A percentile compares a stretch with the other conserved stretches of the same genome.
Evolutionary conservation across 2,888 invertebrate species (phyloP).

Genomic region (Aplocera efformata): DNA sequence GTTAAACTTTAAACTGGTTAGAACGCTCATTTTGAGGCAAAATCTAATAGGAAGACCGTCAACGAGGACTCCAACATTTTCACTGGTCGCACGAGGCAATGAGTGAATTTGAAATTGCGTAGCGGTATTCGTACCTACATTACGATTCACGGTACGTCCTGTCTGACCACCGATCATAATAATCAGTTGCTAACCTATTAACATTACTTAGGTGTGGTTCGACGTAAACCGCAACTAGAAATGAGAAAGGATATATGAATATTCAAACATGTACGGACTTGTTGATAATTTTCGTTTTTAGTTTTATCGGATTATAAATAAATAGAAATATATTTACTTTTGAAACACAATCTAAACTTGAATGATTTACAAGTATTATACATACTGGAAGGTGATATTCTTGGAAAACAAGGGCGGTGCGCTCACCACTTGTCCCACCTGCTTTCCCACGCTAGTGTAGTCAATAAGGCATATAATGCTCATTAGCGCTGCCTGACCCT

Average conservation of each 20-base stretch:
- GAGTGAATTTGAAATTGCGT: constrained; percentile 74
- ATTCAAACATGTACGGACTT: too few species aligned
- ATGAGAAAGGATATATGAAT: neutral
- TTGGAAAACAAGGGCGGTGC: too few species aligned
- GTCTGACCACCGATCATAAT: constrained; percentile 61
- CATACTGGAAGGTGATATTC: too few species aligned
- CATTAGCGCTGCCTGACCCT: too few species aligned
- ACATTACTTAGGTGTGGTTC: neutral
- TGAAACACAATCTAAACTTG: too few species aligned
- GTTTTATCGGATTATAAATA: too few species aligned
- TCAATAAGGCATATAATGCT: too few species aligned
- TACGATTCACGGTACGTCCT: constrained; percentile 63
- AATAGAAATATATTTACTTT: too few species aligned
- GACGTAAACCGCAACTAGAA: neutral
- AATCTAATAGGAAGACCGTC: constrained; percentile 65
- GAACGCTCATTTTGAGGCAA: constrained; percentile 70
- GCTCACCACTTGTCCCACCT: too few species aligned
- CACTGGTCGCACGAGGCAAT: constrained; percentile 61
- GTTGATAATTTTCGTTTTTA: too few species aligned
- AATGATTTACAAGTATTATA: too few species aligned
- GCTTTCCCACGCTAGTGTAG: too few species aligned
- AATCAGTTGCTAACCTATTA: constrained; percentile 44
- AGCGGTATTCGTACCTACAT: constrained; percentile 66
- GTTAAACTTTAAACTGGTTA: constrained; percentile 57
- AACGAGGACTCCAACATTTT: constrained; percentile 68